These are phyloP conservation scores for Melozone crissalis DNA, from an alignment of 2,113 vertebrate genomes.

Conservation along the genomic window DNA sequence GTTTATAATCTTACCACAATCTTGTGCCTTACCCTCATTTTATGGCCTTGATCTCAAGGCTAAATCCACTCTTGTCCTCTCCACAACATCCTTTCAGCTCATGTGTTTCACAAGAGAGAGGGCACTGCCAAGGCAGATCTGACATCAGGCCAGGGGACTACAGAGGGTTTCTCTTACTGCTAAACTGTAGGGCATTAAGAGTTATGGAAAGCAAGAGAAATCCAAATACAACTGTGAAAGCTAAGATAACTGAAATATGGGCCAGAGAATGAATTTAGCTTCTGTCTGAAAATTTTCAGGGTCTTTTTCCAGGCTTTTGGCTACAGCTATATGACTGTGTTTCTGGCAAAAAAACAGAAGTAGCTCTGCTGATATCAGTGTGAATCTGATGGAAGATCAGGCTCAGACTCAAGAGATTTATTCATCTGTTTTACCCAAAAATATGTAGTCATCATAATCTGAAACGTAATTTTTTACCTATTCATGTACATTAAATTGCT, in stretches of 20 bases:
- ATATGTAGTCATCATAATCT: neutral
- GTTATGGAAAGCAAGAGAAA: neutral
- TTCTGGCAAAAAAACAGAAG: neutral
- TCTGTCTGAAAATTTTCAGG: neutral
- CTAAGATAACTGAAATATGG: neutral
- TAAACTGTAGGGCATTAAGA: neutral
- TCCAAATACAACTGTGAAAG: neutral
- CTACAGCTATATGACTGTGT: neutral
- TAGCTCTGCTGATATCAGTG: neutral
- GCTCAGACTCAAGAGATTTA: neutral
- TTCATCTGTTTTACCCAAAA: neutral
- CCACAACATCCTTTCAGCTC: neutral
- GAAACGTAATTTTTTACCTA: conserved; percentile 14
- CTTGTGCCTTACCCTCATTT: neutral
- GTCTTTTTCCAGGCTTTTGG: neutral
- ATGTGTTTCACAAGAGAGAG: neutral
- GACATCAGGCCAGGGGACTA: neutral
- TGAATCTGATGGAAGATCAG: neutral
- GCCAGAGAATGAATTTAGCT: conserved; percentile 1
- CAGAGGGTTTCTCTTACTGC: neutral
- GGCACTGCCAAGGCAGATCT: neutral
- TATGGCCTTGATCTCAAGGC: neutral
- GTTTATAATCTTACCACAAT: neutral
- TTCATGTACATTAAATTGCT: neutral
- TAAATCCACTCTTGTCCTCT: neutral